phyloP scores from a whole-genome alignment of 2,888 invertebrate species.

The Thecophora atra region DNA sequence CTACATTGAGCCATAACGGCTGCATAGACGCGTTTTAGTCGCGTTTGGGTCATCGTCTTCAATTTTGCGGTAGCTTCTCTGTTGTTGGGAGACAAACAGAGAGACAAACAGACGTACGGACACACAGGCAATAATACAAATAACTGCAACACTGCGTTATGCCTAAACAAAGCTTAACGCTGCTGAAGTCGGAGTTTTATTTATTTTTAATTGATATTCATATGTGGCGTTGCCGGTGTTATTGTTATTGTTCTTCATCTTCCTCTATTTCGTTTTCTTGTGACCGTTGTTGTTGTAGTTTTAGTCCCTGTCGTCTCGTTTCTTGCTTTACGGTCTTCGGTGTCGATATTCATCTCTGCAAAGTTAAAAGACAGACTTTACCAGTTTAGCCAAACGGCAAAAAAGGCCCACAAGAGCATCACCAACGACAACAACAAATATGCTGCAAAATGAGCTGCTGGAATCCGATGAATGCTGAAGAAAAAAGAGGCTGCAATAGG shows the following conservation, averaged over 20 bases:
- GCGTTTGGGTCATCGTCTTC: not conserved
- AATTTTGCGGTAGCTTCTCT: not conserved
- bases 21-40: not conserved
- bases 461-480: not conserved
- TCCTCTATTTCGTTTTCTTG: too few species aligned
- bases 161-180: not conserved
- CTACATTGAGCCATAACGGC: conserved; percentile 14
- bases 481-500: not conserved
- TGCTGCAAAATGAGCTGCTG: conserved; percentile 17
- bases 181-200: not conserved
- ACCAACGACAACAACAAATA: conserved; percentile 4
- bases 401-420: conserved; percentile 9
- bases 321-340: conserved; percentile 29
- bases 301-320: conserved; percentile 1
- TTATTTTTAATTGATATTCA: conserved; percentile 13
- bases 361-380: conserved; percentile 9
- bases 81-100: not conserved
- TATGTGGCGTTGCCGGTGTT: not conserved
- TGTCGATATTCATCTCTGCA: conserved; percentile 38
- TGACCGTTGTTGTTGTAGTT: not conserved
- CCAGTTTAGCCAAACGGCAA: conserved; percentile 15
- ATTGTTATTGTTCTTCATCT: conserved; percentile 3
- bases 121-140: too few species aligned
- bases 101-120: not conserved
- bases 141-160: not conserved